Percentiles rank a stretch among this genome's conserved stretches.
Evolutionary conservation across 2,888 invertebrate species (phyloP).

Genomic region (Ferrisia virgata): DNA sequence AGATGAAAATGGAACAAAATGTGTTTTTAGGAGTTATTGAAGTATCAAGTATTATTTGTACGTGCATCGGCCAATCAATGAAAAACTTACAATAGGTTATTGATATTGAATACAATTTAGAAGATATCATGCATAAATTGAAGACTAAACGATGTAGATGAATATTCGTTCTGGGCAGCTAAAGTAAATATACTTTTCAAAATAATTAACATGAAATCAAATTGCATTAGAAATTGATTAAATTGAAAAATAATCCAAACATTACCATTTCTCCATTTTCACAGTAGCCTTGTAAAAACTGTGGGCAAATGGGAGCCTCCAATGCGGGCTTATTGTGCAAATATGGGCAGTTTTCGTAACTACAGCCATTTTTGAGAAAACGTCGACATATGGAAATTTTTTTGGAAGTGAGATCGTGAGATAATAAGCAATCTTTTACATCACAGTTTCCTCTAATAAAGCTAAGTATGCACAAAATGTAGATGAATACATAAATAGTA

Average conservation of each 20-base stretch:
- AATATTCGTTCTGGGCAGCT: too few species aligned
- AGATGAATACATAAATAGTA: neutral
- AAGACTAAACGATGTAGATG: too few species aligned
- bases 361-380: neutral
- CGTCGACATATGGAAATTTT: slow-evolving; percentile 24
- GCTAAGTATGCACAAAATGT: neutral
- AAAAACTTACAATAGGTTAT: too few species aligned
- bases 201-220: neutral
- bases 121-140: too few species aligned
- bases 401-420: slow-evolving; percentile 26
- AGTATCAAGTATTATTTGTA: too few species aligned
- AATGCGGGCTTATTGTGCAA: neutral
- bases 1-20: too few species aligned
- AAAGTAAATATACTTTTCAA: too few species aligned
- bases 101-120: too few species aligned
- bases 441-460: neutral
- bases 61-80: too few species aligned
- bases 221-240: neutral
- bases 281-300: slow-evolving; percentile 35
- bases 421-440: slow-evolving; percentile 15
- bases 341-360: neutral
- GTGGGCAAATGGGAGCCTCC: slow-evolving; percentile 19
- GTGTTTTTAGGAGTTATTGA: too few species aligned
- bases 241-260: neutral
- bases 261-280: slow-evolving; percentile 33